Evolutionary conservation across 2,113 vertebrate genomes (phyloP).

Genomic region (Sorex fumeus): DNA sequence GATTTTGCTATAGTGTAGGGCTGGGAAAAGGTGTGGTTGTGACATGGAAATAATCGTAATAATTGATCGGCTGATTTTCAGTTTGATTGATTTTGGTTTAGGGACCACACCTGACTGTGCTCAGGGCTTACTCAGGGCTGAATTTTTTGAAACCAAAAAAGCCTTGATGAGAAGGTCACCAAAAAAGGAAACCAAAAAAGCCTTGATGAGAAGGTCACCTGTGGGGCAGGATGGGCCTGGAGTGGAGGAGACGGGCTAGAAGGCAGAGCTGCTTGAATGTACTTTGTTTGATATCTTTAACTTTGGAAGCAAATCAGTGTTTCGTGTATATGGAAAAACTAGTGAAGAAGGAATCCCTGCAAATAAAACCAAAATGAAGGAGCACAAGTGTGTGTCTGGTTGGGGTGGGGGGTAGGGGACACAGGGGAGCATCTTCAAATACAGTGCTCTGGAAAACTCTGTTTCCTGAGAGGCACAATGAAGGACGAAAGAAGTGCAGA

Average conservation of each 20-base stretch:
- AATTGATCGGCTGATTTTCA: background rate
- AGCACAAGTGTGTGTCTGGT: background rate
- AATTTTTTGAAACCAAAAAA: no score
- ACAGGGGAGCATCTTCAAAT: background rate
- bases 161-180: no score
- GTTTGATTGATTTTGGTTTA: no score
- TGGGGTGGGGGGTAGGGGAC: background rate
- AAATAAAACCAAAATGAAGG: background rate
- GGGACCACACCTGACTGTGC: no score
- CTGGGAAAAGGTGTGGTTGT: background rate
- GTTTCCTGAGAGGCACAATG: background rate
- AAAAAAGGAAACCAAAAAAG: no score
- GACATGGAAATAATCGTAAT: conserved; percentile 43
- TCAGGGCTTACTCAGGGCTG: no score
- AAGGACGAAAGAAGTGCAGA: background rate
- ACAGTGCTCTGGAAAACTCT: background rate
- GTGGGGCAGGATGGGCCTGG: background rate
- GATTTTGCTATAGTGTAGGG: background rate
- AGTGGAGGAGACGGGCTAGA: background rate
- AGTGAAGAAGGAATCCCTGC: background rate
- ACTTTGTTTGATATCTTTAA: conserved; percentile 6
- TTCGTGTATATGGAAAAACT: background rate
- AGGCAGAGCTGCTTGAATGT: background rate
- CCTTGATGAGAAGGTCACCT: no score
- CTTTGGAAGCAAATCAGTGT: conserved; percentile 22